A percentile compares a stretch with the other conserved stretches of the same genome.
phyloP scores from a whole-genome alignment of 1,140 invertebrate species.

The Sinella curviseta region DNA sequence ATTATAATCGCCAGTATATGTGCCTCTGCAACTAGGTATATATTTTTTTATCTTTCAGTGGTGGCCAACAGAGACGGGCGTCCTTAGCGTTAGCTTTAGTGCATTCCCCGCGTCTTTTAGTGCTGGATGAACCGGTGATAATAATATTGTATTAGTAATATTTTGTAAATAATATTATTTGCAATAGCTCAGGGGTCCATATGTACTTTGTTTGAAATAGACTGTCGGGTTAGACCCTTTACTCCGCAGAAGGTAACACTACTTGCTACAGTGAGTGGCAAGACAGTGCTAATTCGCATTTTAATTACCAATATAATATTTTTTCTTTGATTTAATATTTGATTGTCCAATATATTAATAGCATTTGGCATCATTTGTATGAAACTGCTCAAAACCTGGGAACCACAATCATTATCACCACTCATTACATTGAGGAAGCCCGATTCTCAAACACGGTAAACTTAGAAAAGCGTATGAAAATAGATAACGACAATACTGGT shows the following conservation, averaged over 20 bases:
- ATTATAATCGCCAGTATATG: no score
- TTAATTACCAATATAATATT: not conserved
- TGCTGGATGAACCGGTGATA: constrained; percentile 11
- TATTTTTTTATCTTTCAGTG: not conserved
- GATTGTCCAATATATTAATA: no score
- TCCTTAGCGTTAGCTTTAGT: not conserved
- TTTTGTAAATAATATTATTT: not conserved
- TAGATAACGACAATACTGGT: not conserved
- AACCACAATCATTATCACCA: not conserved
- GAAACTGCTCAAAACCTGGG: not conserved
- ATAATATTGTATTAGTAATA: not conserved
- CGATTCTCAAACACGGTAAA: constrained; percentile 32
- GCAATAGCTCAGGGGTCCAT: no score
- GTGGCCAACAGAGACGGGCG: not conserved
- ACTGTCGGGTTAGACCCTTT: constrained; percentile 38
- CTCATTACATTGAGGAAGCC: constrained; percentile 32
- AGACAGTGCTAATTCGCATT: not conserved
- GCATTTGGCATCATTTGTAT: not conserved
- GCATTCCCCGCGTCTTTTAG: not conserved
- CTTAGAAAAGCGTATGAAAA: not conserved
- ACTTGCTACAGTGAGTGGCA: not conserved
- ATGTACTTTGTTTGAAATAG: no score
- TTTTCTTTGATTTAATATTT: not conserved
- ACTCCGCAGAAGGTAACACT: constrained; percentile 29
- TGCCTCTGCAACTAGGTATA: no score